Conservation (phyloP, 2,113 vertebrate species). For the Macquaria ambigua region DNA sequence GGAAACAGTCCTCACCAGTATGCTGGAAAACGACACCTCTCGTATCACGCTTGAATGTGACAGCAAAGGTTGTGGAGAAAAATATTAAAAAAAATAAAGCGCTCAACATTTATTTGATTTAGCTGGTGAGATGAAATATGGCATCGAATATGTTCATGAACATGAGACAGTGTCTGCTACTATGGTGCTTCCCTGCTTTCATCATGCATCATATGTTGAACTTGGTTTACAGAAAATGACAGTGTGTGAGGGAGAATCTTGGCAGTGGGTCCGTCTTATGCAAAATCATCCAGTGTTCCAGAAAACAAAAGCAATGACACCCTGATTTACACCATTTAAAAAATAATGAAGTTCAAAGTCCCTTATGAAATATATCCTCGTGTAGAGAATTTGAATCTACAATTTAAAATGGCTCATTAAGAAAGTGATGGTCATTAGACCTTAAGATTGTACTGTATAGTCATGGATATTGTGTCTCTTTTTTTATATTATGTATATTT, state of each 20-base stretch:
- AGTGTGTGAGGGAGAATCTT: slow-evolving; percentile 12
- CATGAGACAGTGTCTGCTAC: slow-evolving; percentile 27
- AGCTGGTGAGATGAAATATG: slow-evolving; percentile 37
- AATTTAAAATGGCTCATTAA: slow-evolving; percentile 29
- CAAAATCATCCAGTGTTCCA: slow-evolving; percentile 27
- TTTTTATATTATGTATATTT: slow-evolving; percentile 19
- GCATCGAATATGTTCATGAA: background rate
- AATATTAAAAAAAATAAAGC: background rate
- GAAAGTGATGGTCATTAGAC: slow-evolving; percentile 32
- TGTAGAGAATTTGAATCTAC: slow-evolving; percentile 25
- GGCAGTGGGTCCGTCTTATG: slow-evolving; percentile 9
- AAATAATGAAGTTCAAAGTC: slow-evolving; percentile 19
- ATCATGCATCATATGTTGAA: slow-evolving; percentile 23
- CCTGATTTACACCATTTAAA: slow-evolving; percentile 45
- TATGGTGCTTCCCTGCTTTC: slow-evolving; percentile 22
- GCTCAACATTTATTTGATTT: background rate
- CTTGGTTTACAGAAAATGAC: slow-evolving; percentile 28
- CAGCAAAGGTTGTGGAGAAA: slow-evolving; percentile 23
- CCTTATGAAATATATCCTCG: slow-evolving; percentile 4
- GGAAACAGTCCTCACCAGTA: slow-evolving; percentile 17
- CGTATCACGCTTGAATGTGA: slow-evolving; percentile 14
- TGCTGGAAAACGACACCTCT: slow-evolving; percentile 38
- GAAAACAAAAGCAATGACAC: slow-evolving; percentile 42
- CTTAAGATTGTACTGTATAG: slow-evolving; percentile 2
- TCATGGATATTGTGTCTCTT: slow-evolving; percentile 11